Conservation (phyloP, 1,140 invertebrate genomes). For the Musca domestica region DNA sequence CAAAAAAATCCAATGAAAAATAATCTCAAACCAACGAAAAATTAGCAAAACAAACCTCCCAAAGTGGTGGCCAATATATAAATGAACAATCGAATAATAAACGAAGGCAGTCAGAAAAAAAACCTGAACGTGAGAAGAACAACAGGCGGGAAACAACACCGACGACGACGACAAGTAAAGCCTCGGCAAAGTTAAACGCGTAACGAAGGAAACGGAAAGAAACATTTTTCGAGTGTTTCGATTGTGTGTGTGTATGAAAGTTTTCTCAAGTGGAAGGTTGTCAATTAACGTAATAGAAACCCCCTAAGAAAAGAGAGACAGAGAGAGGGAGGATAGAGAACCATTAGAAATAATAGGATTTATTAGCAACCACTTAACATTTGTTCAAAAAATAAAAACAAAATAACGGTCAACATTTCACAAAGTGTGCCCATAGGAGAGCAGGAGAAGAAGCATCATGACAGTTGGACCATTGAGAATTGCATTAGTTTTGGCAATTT, state of each 20-base stretch:
- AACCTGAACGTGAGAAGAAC: conserved; percentile 10
- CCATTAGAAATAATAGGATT: too few species aligned
- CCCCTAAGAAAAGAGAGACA: neutral
- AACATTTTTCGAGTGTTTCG: neutral
- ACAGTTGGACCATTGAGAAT: too few species aligned
- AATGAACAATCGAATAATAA: conserved; percentile 18
- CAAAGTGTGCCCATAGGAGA: too few species aligned
- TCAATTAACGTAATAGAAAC: neutral
- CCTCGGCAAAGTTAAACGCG: neutral
- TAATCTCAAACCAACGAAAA: too few species aligned
- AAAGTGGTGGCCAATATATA: conserved; percentile 3
- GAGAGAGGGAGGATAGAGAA: too few species aligned
- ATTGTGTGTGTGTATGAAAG: neutral
- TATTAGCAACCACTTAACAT: too few species aligned
- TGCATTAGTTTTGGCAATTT: too few species aligned
- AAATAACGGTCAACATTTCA: too few species aligned
- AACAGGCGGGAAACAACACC: neutral
- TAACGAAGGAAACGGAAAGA: neutral
- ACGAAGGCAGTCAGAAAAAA: neutral
- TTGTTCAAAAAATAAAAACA: too few species aligned
- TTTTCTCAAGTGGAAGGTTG: neutral
- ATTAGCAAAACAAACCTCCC: too few species aligned
- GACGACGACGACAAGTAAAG: neutral
- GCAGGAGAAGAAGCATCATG: too few species aligned
- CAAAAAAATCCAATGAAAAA: too few species aligned